phyloP scores from a whole-genome alignment of 2,113 vertebrate genomes.

The Mobula birostris region DNA sequence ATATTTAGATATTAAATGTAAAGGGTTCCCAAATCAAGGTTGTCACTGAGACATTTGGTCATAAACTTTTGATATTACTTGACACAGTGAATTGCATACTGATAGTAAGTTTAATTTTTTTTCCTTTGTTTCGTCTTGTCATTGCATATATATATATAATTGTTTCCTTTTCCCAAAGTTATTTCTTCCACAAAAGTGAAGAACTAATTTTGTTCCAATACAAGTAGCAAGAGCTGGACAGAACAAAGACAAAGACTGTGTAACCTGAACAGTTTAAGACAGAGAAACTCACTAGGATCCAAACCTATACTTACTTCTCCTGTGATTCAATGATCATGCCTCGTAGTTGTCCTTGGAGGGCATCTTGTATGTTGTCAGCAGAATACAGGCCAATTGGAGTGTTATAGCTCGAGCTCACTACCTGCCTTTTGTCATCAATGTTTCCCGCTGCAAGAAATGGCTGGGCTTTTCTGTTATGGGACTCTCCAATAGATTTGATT shows the following conservation, averaged over 20 bases:
- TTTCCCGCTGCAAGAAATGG: slow-evolving; percentile 92
- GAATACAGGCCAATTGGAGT: slow-evolving; percentile 97
- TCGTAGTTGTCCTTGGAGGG: slow-evolving; percentile 85
- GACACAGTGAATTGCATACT: not conserved
- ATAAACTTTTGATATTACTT: not conserved
- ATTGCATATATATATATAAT: not conserved
- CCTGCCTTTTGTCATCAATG: slow-evolving; percentile 90
- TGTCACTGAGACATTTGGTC: too few relatives aligned
- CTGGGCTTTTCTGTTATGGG: slow-evolving; percentile 85
- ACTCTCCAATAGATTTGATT: slow-evolving; percentile 78
- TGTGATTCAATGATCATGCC: slow-evolving; percentile 72
- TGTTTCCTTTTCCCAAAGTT: not conserved
- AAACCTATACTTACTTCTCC: slow-evolving; percentile 66
- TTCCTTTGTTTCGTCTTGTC: not conserved
- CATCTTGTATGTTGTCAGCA: slow-evolving; percentile 91
- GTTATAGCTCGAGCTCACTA: slow-evolving; percentile 96
- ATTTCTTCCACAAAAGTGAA: not conserved
- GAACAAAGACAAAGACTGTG: slow-evolving; percentile 38
- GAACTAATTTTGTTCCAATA: not conserved
- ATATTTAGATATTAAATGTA: not conserved
- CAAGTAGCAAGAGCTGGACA: slow-evolving; percentile 63
- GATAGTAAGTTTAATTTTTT: not conserved
- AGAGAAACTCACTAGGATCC: slow-evolving; percentile 14
- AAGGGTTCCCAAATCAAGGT: not conserved
- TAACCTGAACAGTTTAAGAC: not conserved